Evolutionary conservation across 2,113 vertebrate genomes (phyloP).

Genomic region (Mobula hypostoma): DNA sequence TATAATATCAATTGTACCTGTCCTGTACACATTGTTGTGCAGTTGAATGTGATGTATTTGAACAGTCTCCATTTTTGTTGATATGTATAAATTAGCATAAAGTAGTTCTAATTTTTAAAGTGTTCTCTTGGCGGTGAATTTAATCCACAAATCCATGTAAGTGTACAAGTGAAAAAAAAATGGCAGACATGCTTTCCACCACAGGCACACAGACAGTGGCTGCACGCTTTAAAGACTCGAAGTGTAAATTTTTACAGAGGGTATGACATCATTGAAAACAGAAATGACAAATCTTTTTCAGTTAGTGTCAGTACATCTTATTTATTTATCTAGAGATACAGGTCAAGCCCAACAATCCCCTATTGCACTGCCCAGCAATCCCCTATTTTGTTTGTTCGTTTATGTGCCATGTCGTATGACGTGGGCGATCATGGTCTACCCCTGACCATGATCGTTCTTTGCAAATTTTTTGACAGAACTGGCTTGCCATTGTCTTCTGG

Average conservation of each 20-base stretch:
- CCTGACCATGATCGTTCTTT: no score
- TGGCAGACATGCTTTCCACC: not conserved
- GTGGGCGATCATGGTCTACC: no score
- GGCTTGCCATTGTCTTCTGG: no score
- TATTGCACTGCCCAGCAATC: no score
- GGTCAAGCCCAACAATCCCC: no score
- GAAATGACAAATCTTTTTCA: not conserved
- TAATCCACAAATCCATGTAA: not conserved
- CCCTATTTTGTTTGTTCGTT: no score
- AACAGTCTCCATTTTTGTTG: constrained; percentile 60
- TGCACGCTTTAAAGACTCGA: not conserved
- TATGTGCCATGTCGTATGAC: no score
- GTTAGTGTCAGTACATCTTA: not conserved
- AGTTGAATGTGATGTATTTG: constrained; percentile 58
- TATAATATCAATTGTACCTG: constrained; percentile 55
- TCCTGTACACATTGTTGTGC: constrained; percentile 59
- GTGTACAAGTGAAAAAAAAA: not conserved
- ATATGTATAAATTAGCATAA: constrained; percentile 57
- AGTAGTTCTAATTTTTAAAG: constrained; percentile 56
- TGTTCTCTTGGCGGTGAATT: constrained; percentile 19
- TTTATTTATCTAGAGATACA: no score
- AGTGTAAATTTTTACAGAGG: not conserved
- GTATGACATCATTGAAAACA: not conserved
- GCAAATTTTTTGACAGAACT: no score
- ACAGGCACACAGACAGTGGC: no score